These are phyloP conservation scores for Cromileptes altivelis DNA, from an alignment of 2,113 vertebrate species.

Conservation along the genomic window DNA sequence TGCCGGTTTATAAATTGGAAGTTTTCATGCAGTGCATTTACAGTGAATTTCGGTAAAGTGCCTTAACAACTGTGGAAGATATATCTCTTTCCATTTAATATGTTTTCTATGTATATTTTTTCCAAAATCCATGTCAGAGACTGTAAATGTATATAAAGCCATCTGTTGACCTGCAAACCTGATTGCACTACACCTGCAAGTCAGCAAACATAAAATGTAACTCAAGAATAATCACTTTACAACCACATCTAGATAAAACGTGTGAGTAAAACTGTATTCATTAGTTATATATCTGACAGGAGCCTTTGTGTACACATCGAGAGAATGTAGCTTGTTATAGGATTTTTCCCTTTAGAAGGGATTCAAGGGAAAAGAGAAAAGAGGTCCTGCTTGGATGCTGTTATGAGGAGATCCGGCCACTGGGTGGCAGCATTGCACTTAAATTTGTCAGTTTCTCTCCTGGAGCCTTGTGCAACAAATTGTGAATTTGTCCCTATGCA, in stretches of 20 bases:
- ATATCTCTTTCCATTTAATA: neutral
- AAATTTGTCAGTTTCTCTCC: slow-evolving; percentile 32
- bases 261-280: slow-evolving; percentile 5
- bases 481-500: slow-evolving; percentile 32
- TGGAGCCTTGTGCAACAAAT: slow-evolving; percentile 54
- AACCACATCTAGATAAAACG: neutral
- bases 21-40: slow-evolving; percentile 20
- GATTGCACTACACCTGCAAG: slow-evolving; percentile 50
- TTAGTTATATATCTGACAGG: neutral
- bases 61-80: slow-evolving; percentile 45
- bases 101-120: slow-evolving; percentile 1
- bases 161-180: slow-evolving; percentile 15
- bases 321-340: slow-evolving; percentile 41
- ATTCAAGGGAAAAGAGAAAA: slow-evolving; percentile 1
- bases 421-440: slow-evolving; percentile 75
- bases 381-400: slow-evolving; percentile 21
- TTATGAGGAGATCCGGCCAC: slow-evolving; percentile 62
- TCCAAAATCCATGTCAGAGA: neutral
- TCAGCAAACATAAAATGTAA: slow-evolving; percentile 11
- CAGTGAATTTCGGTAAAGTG: slow-evolving; percentile 49
- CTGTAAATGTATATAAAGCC: neutral
- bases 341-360: slow-evolving; percentile 5
- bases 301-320: slow-evolving; percentile 3
- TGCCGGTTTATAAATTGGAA: slow-evolving; percentile 2
- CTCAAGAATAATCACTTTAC: slow-evolving; percentile 1